Evolutionary conservation across 2,888 invertebrate species (phyloP), one percentile per base, ranked within the genome.

Genomic region (Tetranychus piercei): DNA sequence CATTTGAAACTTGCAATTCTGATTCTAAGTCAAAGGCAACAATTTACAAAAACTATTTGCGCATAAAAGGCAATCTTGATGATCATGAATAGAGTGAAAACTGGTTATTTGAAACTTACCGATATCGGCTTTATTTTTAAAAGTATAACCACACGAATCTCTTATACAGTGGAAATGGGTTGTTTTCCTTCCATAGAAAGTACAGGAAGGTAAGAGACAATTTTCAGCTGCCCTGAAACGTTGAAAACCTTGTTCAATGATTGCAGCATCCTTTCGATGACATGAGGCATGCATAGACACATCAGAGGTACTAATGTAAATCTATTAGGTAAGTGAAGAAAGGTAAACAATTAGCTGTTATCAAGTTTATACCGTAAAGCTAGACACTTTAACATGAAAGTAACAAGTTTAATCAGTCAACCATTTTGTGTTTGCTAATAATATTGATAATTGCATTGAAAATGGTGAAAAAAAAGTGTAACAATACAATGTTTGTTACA

Each of bases 201-300:
- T 88, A 82, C 97, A 97, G 81, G 90, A 88, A 6, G 90, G 88
- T 2, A 92, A 91, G 8, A 90, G 90, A 83, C 96, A 97, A 83
- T 91, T 94, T 83, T 97, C 96, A 0, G 94, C 94, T 0, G 95
- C 96, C 20, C 96, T 86, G 84, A 92, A 95, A 79, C 97, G 86
- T 81, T 95, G 94, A 84, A 97, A 97, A 1, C 97, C 97, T 82
- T 96, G 96, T 81, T 94, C 94, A 75, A 94, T 92, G 80, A 97
- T 96, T 22, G 95, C 95, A 0, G 94, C 93, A 83, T 96, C 95
- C 82, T 97, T 97, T 75, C 95, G 88, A 83, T 97, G 97, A 83
- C 95, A 96, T 84, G 96, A 96, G 5, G 96, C 94, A 83, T 97
- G 97, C 96, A 96, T 96, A 84, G 97, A 96, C 6, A 97, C 96